These are phyloP conservation scores for Drosophila pandora DNA, from an alignment of 1,140 invertebrate genomes.

Conservation along the genomic window DNA sequence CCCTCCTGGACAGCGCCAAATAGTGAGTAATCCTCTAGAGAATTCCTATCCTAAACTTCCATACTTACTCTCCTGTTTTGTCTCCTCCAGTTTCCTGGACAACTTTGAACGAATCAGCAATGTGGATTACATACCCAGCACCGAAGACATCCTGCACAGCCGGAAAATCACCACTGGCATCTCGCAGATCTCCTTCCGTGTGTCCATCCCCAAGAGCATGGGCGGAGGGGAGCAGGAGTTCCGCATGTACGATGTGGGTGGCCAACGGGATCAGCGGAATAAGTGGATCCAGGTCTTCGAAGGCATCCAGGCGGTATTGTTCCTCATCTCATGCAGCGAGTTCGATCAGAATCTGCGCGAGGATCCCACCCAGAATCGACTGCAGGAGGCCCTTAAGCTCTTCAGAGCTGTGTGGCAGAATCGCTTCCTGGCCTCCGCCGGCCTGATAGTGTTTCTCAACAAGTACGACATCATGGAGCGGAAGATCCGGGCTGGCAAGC, in stretches of 20 bases:
- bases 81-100: conserved; percentile 87
- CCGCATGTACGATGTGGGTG: conserved; percentile 92
- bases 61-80: conserved; percentile 9
- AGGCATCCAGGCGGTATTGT: conserved; percentile 91
- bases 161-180: conserved; percentile 89
- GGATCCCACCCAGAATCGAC: conserved; percentile 88
- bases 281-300: conserved; percentile 95
- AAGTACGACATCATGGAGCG: conserved; percentile 91
- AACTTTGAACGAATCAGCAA: conserved; percentile 86
- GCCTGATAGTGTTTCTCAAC: conserved; percentile 92
- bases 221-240: conserved; percentile 88
- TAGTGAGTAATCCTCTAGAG: conserved; percentile 85
- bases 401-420: conserved; percentile 92
- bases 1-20: conserved; percentile 92
- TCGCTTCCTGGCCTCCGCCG: conserved; percentile 89
- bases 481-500: conserved; percentile 88
- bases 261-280: conserved; percentile 91
- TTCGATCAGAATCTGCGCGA: conserved; percentile 91
- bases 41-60: neutral
- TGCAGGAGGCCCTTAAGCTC: conserved; percentile 88
- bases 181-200: conserved; percentile 89
- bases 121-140: conserved; percentile 87
- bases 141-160: conserved; percentile 89
- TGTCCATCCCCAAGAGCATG: conserved; percentile 88
- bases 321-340: conserved; percentile 90